Percentiles rank a stretch among this genome's conserved stretches.
Evolutionary conservation across 1,140 invertebrate species (phyloP).

Genomic region (Bombus balteatus): DNA sequence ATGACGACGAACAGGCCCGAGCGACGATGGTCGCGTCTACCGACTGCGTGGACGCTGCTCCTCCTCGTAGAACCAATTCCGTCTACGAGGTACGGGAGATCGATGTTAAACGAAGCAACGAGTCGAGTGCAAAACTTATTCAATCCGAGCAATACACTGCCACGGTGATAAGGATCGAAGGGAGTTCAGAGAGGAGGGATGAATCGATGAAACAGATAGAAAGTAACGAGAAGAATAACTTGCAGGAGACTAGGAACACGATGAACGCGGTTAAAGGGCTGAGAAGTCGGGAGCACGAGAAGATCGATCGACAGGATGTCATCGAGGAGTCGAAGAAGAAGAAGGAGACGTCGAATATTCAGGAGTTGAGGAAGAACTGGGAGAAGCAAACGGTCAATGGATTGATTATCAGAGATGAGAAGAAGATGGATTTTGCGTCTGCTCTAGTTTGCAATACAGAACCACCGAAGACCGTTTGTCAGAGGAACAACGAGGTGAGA

Average conservation of each 20-base stretch:
- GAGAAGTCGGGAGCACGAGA: neutral
- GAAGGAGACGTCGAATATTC: conserved; percentile 57
- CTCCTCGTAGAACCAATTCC: conserved; percentile 29
- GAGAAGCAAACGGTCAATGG: conserved; percentile 71
- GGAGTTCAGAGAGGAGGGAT: neutral
- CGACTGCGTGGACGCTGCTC: conserved; percentile 41
- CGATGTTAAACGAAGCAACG: neutral
- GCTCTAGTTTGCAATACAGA: neutral
- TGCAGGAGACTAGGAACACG: neutral
- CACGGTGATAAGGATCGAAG: conserved; percentile 16
- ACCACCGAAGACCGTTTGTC: conserved; percentile 8
- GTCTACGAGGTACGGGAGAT: conserved; percentile 43
- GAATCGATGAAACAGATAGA: neutral
- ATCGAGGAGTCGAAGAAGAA: conserved; percentile 28
- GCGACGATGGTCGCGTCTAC: conserved; percentile 10
- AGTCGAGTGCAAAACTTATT: neutral
- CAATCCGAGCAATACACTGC: neutral
- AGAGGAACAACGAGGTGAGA: conserved; percentile 15
- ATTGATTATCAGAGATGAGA: conserved; percentile 43
- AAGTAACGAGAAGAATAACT: neutral
- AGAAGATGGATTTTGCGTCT: conserved; percentile 15
- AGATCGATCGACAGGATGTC: neutral
- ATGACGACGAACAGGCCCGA: conserved; percentile 48
- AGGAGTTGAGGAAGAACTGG: conserved; percentile 78
- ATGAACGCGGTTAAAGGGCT: neutral